Conservation (phyloP, 2,113 vertebrate genomes). For the Motacilla alba region DNA sequence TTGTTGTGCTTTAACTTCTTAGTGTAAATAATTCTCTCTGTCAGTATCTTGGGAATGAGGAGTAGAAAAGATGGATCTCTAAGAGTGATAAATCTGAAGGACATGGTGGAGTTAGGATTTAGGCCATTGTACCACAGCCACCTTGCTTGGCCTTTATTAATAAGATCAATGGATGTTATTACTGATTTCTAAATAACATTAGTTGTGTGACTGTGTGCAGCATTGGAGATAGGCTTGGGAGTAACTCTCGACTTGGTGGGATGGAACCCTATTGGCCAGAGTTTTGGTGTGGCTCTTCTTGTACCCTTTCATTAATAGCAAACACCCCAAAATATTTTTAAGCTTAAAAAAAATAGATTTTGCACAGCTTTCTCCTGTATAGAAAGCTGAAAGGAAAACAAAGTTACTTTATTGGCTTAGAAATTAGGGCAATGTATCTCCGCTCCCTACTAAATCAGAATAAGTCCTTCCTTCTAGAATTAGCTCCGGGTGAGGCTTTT, state of each 20-base stretch:
- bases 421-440: not conserved
- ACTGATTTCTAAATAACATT: not conserved
- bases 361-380: not conserved
- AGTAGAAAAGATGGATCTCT: not conserved
- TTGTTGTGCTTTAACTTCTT: not conserved
- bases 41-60: not conserved
- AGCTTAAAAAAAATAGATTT: not conserved
- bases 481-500: not conserved
- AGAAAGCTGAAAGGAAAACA: not conserved
- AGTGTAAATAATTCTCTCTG: not conserved
- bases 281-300: not conserved
- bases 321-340: not conserved
- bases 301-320: not conserved
- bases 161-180: not conserved
- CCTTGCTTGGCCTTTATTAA: not conserved
- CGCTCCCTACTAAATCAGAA: accelerated
- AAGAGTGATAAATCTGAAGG: not conserved
- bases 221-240: not conserved
- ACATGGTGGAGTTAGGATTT: not conserved
- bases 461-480: not conserved
- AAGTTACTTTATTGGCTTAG: not conserved
- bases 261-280: not conserved
- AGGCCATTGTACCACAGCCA: not conserved
- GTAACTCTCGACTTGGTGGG: not conserved
- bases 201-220: accelerated